Percentiles rank a stretch among this genome's conserved stretches.
Evolutionary conservation across 2,888 invertebrate species (phyloP).

Genomic region (Harpalus rubripes): DNA sequence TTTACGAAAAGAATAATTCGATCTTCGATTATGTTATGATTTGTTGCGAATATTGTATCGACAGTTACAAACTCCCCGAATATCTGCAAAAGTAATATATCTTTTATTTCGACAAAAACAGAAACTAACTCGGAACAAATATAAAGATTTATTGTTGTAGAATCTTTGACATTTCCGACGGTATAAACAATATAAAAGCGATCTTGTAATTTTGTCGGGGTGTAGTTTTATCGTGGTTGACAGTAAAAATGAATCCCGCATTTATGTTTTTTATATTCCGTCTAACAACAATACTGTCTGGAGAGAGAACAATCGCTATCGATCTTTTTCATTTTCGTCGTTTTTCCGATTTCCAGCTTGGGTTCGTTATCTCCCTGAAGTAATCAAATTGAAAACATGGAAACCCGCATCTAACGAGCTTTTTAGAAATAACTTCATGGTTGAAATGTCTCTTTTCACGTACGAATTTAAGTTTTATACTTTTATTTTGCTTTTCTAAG

Average conservation of each 20-base stretch:
- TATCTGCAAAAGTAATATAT: constrained; percentile 42
- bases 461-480: neutral
- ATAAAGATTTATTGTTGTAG: constrained; percentile 36
- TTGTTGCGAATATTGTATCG: constrained; percentile 31
- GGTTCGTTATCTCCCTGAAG: constrained; percentile 51
- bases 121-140: constrained; percentile 24
- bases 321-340: constrained; percentile 43
- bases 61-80: constrained; percentile 32
- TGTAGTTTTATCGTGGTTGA: constrained; percentile 37
- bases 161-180: constrained; percentile 18
- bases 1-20: neutral
- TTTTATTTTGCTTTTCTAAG: constrained; percentile 12
- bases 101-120: constrained; percentile 29
- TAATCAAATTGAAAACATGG: constrained; percentile 59
- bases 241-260: constrained; percentile 46
- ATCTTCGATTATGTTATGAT: constrained; percentile 14
- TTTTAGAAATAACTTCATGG: constrained; percentile 28
- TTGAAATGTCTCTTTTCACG: constrained; percentile 34
- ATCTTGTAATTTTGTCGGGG: constrained; percentile 28
- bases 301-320: constrained; percentile 54
- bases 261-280: constrained; percentile 38
- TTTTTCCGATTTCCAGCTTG: constrained; percentile 51
- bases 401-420: constrained; percentile 42
- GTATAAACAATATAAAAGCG: constrained; percentile 24
- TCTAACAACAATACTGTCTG: constrained; percentile 46